Evolutionary conservation across 2,113 vertebrate genomes (phyloP), one percentile per base, ranked within the genome.

Genomic region (Oryzias woworae): DNA sequence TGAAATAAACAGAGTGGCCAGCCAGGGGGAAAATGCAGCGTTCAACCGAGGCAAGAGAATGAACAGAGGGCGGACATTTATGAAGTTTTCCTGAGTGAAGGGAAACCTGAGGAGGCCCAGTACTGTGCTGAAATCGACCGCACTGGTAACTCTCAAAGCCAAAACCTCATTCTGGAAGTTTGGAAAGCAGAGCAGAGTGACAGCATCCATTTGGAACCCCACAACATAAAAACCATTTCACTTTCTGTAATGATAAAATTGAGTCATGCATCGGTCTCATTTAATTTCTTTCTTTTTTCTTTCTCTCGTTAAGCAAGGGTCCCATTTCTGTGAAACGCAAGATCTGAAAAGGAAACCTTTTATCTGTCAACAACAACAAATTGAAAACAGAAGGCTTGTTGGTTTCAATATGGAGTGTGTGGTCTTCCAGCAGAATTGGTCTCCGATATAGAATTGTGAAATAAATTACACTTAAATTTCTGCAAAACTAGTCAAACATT

Each of bases 141-240:
- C 78, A 83, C 83, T 80, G 77, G 73, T 75, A 86, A 85, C 74
- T 55, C 63, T 53, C 14, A 0, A 68, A 71, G 84, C 64, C 87
- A 58, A 56, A 73, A 87, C 85, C 87, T 77, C 70, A 77, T 66
- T 75, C 71, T 78, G 85, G 75, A 62, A 80, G 87, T 85, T 90
- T 88, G 73, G 66, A 83, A 80, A 83, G 83, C 79, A 66, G 60
- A 84, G 81, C 18, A 56, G 77, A 77, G 80, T 77, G 83, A 87
- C 88, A 89, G 88, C 81, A 73, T 85, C 70, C 77, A 84, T 88
- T 90, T 86, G 83, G 73, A 83, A 65, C 54, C 76, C 81, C 85
- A 67, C 83, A 92, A 88, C 89, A 81, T 91, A 89, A 88, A 93
- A 92, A 60, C 46, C 66, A 90, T 90, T 87, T 89, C 76, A 28